These are phyloP conservation scores for Limnothrissa miodon DNA, from an alignment of 2,113 vertebrate genomes.

Conservation along the genomic window DNA sequence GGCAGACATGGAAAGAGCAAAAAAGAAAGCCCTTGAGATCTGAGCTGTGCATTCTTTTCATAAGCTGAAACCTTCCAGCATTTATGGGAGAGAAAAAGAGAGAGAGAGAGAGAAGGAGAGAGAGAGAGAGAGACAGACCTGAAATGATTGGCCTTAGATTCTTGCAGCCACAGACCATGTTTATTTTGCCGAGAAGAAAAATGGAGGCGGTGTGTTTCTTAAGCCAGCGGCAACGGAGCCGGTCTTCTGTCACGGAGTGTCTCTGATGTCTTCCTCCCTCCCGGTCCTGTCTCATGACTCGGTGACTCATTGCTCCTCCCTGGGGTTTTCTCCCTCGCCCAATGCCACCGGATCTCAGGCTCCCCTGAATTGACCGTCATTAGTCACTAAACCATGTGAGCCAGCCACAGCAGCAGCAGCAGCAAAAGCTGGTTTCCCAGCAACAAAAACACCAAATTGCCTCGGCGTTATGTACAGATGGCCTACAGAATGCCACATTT, in stretches of 20 bases:
- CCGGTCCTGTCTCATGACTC: conserved; percentile 49
- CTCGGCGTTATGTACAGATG: conserved; percentile 9
- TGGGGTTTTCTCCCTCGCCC: conserved; percentile 53
- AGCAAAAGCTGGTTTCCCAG: not conserved
- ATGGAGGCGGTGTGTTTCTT: conserved; percentile 1
- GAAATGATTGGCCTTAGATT: not conserved
- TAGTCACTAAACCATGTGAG: conserved; percentile 59
- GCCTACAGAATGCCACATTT: not conserved
- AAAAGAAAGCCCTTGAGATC: not conserved
- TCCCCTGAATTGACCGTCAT: conserved; percentile 55
- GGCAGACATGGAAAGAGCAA: not conserved
- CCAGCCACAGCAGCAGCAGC: not conserved
- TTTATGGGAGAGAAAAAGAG: not conserved
- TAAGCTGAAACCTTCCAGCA: not conserved
- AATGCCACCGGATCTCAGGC: conserved; percentile 23
- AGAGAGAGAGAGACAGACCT: not conserved
- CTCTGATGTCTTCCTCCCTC: conserved; percentile 55
- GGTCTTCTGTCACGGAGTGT: conserved; percentile 10
- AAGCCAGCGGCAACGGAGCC: not conserved
- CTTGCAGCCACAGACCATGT: conserved; percentile 7
- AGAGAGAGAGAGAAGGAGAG: not conserved
- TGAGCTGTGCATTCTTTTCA: not conserved
- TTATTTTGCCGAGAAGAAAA: conserved; percentile 15
- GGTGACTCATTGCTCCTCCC: conserved; percentile 56
- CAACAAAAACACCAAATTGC: conserved; percentile 10